Evolutionary conservation across 2,888 invertebrate species (phyloP).

Genomic region (Apotomis betuletana): DNA sequence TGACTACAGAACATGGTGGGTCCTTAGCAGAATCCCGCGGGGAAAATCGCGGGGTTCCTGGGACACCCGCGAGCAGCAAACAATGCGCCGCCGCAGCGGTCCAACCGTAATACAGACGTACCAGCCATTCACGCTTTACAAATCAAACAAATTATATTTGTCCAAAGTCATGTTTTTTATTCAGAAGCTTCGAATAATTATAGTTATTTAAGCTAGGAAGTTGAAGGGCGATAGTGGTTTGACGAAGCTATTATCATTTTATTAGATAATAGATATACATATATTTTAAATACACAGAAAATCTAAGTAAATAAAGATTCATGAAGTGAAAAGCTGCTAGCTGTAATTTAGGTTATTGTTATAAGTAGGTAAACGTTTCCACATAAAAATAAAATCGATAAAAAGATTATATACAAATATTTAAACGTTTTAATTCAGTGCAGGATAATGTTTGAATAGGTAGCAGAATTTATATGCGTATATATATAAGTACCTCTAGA

Average conservation of each 20-base stretch:
- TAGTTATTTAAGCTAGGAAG: slow-evolving; percentile 25
- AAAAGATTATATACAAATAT: no score
- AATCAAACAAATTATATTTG: slow-evolving; percentile 82
- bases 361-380: no score
- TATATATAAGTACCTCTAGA: no score
- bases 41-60: slow-evolving; percentile 76
- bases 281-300: neutral
- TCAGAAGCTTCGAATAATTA: slow-evolving; percentile 51
- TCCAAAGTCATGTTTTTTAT: slow-evolving; percentile 69
- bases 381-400: no score
- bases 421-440: no score
- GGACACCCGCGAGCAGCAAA: slow-evolving; percentile 76
- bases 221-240: slow-evolving; percentile 1
- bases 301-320: neutral
- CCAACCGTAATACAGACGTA: slow-evolving; percentile 63
- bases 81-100: slow-evolving; percentile 63
- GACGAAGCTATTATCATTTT: neutral
- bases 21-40: slow-evolving; percentile 79
- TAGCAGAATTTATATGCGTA: no score
- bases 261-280: neutral
- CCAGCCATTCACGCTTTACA: slow-evolving; percentile 75
- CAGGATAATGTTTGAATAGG: no score
- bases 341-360: no score
- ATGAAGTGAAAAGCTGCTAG: no score
- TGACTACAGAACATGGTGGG: slow-evolving; percentile 74